These are phyloP conservation scores for Trematomus loennbergii DNA, from an alignment of 2,113 vertebrate genomes.

Conservation along the genomic window DNA sequence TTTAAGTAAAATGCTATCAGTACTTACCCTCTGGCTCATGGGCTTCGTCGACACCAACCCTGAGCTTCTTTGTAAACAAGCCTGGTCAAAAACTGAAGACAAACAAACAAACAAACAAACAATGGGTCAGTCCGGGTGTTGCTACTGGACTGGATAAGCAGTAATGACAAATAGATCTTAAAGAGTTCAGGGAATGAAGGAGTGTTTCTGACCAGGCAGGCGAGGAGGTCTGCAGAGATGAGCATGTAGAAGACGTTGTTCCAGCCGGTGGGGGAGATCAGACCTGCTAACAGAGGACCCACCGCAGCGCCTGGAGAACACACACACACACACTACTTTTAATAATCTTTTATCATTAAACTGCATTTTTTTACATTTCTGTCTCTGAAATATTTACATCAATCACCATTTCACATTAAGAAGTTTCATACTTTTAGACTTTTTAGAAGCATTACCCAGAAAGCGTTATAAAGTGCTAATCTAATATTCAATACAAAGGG, in stretches of 20 bases:
- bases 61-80: constrained; percentile 92
- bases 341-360: no score
- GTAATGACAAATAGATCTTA: neutral
- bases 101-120: neutral
- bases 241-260: constrained; percentile 99
- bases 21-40: constrained; percentile 86
- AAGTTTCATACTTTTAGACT: neutral
- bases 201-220: constrained; percentile 89
- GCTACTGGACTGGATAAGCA: neutral
- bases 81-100: constrained; percentile 88
- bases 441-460: neutral
- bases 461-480: neutral
- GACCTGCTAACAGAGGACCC: constrained; percentile 92
- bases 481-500: neutral
- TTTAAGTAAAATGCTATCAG: no score
- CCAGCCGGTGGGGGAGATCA: constrained; percentile 94
- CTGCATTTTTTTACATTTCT: no score
- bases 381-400: no score
- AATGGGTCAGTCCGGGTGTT: neutral
- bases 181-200: neutral
- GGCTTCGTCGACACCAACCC: constrained; percentile 82
- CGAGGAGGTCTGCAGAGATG: constrained; percentile 89
- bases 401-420: no score
- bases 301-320: constrained; percentile 88
- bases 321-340: neutral